Evolutionary conservation across 2,888 invertebrate species (phyloP).

Genomic region (Cantharis lateralis): DNA sequence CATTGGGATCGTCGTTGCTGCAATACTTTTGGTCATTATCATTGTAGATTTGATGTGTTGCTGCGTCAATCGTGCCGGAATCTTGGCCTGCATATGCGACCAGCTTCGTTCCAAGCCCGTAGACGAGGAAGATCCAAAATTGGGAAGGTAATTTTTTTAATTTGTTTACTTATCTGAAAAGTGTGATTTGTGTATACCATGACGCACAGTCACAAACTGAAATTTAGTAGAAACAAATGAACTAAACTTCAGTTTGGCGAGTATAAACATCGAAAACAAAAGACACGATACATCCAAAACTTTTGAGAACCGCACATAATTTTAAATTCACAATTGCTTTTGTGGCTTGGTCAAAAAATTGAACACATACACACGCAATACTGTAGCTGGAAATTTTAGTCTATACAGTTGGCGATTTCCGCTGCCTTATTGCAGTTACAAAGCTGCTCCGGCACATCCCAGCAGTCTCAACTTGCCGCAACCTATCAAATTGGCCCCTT

Average conservation of each 20-base stretch:
- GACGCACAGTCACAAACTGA: not conserved
- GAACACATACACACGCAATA: conserved; percentile 34
- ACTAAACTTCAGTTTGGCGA: not conserved
- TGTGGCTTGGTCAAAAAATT: conserved; percentile 13
- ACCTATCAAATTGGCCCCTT: conserved; percentile 75
- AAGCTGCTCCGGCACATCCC: conserved; percentile 74
- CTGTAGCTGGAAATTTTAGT: conserved; percentile 63
- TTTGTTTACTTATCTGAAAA: not conserved
- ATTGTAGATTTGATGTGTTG: conserved; percentile 85
- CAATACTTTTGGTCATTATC: conserved; percentile 77
- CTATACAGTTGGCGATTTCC: conserved; percentile 96
- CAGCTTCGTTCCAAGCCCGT: conserved; percentile 66
- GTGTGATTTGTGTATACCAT: not conserved
- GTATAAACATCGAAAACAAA: not conserved
- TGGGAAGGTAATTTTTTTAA: conserved; percentile 69
- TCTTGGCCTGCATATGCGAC: conserved; percentile 71
- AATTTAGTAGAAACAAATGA: not conserved
- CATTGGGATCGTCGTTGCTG: conserved; percentile 83
- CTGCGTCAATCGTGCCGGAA: conserved; percentile 67
- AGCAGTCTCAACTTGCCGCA: conserved; percentile 79
- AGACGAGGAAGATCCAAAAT: conserved; percentile 80
- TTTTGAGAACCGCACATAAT: not conserved
- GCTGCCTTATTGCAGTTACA: conserved; percentile 94
- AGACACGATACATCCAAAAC: not conserved
- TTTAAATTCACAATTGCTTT: conserved; percentile 9